phyloP scores from a whole-genome alignment of 2,888 invertebrate species.

The Allolobophora icterica region DNA sequence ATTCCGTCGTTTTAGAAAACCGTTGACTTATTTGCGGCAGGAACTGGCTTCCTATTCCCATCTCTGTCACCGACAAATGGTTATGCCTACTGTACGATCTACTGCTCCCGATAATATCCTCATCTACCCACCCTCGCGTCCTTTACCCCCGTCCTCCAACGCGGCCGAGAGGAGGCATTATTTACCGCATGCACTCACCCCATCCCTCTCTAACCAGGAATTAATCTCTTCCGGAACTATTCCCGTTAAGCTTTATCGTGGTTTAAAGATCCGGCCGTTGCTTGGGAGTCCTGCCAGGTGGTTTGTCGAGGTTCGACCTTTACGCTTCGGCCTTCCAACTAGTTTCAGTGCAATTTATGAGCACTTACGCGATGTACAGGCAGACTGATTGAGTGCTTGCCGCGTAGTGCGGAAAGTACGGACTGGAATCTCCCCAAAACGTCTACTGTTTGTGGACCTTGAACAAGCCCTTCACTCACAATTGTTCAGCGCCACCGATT shows the following conservation, averaged over 20 bases:
- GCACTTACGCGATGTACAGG: neutral
- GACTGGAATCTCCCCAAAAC: no score
- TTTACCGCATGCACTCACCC: neutral
- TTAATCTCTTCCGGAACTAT: neutral
- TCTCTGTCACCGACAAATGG: neutral
- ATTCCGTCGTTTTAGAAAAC: neutral
- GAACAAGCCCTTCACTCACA: no score
- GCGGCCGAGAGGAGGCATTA: no score
- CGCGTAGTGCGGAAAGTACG: no score
- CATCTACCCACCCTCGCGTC: neutral
- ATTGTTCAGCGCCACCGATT: no score
- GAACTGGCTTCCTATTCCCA: neutral
- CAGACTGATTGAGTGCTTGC: no score
- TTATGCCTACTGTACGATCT: neutral
- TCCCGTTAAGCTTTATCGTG: neutral
- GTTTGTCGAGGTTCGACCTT: neutral
- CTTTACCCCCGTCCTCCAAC: no score
- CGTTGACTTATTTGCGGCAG: neutral
- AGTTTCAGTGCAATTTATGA: no score
- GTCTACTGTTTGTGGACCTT: no score
- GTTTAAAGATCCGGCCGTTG: neutral
- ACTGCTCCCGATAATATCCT: neutral
- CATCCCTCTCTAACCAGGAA: neutral
- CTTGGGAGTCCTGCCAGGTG: neutral
- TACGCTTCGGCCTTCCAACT: no score